Percentiles rank a stretch among this genome's conserved stretches.
Conservation (phyloP, 2,113 vertebrate genomes). For the Coptodon rendalli region DNA sequence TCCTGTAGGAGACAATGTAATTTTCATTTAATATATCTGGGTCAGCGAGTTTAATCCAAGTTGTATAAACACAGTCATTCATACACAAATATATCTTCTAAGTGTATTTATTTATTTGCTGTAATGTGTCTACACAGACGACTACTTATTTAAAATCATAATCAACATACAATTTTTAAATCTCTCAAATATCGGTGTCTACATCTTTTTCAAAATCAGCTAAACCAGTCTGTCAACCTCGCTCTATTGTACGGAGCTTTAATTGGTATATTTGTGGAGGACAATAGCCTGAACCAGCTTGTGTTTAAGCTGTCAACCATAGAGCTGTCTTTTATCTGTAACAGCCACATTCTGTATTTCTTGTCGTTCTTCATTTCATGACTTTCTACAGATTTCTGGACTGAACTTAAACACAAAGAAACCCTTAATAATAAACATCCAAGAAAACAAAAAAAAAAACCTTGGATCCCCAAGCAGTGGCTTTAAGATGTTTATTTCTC, state of each 20-base stretch:
- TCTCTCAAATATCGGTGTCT: neutral
- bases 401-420: neutral
- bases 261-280: neutral
- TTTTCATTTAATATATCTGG: neutral
- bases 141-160: neutral
- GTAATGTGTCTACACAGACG: neutral
- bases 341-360: neutral
- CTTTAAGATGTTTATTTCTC: neutral
- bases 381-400: neutral
- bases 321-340: neutral
- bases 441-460: neutral
- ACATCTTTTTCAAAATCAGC: neutral
- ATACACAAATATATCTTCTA: neutral
- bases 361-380: neutral
- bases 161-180: neutral
- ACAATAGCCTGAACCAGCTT: neutral
- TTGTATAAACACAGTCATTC: fast-evolving
- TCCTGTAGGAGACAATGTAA: neutral
- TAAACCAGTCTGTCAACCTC: neutral
- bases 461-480: neutral
- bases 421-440: neutral
- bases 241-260: neutral
- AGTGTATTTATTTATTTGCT: neutral
- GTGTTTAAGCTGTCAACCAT: neutral
- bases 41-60: neutral